Evolutionary conservation across 2,797 vertebrate genomes (phyloP), one percentile per base, ranked within the genome.

Genomic region (Enteromius radiatus): DNA sequence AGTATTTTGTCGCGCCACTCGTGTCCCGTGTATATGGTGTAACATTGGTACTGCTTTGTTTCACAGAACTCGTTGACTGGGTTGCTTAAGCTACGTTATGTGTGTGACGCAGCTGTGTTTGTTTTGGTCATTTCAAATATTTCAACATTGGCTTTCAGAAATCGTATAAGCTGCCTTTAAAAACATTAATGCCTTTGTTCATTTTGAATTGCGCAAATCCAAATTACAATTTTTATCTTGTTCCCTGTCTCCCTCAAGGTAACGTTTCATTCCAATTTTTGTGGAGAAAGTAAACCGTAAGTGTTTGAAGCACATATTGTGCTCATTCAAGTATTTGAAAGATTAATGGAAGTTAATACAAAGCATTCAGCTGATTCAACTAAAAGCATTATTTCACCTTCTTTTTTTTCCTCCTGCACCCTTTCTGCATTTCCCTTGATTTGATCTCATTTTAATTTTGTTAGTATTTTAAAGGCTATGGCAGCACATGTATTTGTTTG

Each of bases 311-410:
- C 31, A 14, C 1, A 56, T 69, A 56, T 54, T 56, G n/a, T 38
- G 0, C 17, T 56, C 4, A 54, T 56, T 41, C 56, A 33, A 9
- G 47, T 21, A 1, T 54, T 43, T 54, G 12, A 77, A 65, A 52
- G 28, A 49, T n/a, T 59, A 59, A 59, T 76, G 36, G 52, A 74
- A 41, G 33, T 26, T 43, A 41, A 54, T 41, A 56, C 65, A 79
- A 56, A 69, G 17, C 36, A 38, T 76, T 59, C 52, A 61, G 54
- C 54, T 61, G 54, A 43, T 69, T 79, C n/a, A 79, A 59, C 65
- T 49, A 21, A 69, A 78, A 56, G 33, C 49, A n/a, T 80, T 56
- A 14, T 69, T 69, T 38, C 1, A n/a, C 36, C n/a, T 67, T 43
- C 1, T 33, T 74, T 4, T 69, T 69, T 28, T 28, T 9, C 3